Evolutionary conservation across 2,797 vertebrate genomes (phyloP).

Genomic region (Catharus ustulatus): DNA sequence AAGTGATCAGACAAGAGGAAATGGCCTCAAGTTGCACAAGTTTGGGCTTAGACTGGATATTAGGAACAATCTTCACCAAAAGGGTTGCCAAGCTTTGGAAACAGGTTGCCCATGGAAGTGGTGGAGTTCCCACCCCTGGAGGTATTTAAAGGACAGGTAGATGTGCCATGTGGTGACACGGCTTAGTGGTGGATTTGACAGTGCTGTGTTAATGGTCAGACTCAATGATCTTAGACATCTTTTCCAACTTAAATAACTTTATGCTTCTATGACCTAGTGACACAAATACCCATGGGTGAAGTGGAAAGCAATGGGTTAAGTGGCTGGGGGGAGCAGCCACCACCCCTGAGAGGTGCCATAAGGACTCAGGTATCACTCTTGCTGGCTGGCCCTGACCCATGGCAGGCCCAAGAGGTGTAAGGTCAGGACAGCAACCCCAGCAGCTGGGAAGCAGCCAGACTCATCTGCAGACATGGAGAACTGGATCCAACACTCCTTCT

Average conservation of each 20-base stretch:
- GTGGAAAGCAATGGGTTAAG: not conserved
- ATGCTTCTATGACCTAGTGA: not conserved
- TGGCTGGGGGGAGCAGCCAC: rapidly evolving
- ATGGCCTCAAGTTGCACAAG: not conserved
- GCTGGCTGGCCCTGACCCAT: not conserved
- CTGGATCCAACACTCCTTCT: not conserved
- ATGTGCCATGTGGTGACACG: not conserved
- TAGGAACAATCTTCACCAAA: not conserved
- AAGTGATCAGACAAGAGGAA: not conserved
- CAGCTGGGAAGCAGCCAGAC: not conserved
- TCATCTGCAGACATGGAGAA: not conserved
- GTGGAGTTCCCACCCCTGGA: not conserved
- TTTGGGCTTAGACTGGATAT: not conserved
- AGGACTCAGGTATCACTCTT: not conserved
- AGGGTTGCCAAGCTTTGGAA: not conserved
- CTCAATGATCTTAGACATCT: not conserved
- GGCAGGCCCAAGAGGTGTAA: not conserved
- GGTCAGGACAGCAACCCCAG: not conserved
- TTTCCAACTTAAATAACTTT: not conserved
- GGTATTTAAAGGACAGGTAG: not conserved
- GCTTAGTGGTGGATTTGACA: not conserved
- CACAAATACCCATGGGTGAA: not conserved
- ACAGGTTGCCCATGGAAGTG: not conserved
- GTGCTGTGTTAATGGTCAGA: not conserved
- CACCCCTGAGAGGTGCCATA: not conserved